Evolutionary conservation across 2,797 vertebrate genomes (phyloP).

Genomic region (Thaleichthys pacificus): DNA sequence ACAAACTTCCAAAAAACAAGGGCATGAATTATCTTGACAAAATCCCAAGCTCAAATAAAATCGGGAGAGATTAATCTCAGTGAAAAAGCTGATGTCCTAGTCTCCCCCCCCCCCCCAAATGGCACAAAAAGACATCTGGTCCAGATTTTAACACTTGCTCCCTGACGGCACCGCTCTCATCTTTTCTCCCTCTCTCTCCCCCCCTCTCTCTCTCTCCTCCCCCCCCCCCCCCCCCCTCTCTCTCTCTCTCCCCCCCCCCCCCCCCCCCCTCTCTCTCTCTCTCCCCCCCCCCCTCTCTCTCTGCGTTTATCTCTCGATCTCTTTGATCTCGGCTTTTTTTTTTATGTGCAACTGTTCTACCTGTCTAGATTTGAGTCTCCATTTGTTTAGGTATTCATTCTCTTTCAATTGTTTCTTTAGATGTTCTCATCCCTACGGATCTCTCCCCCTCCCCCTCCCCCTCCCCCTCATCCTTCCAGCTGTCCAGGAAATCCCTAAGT

Average conservation of each 20-base stretch:
- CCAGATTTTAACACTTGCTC: slow-evolving; percentile 59
- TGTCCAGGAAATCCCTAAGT: slow-evolving; percentile 19
- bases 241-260: slow-evolving; percentile 30
- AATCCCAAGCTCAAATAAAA: slow-evolving; percentile 34
- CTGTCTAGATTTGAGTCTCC: no score
- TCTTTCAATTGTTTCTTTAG: no score
- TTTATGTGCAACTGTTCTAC: not conserved
- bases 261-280: slow-evolving; percentile 7
- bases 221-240: slow-evolving; percentile 11
- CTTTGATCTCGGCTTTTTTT: not conserved
- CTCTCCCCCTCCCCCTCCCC: not conserved
- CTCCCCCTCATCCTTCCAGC: slow-evolving; percentile 22
- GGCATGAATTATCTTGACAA: slow-evolving; percentile 29
- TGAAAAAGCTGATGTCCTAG: slow-evolving; percentile 28
- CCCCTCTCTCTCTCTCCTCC: slow-evolving; percentile 44
- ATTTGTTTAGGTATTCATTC: no score
- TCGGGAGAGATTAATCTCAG: slow-evolving; percentile 39
- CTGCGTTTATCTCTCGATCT: slow-evolving; percentile 8
- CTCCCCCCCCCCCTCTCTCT: slow-evolving; percentile 33
- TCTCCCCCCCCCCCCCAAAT: slow-evolving; percentile 50
- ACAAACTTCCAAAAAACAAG: slow-evolving; percentile 24
- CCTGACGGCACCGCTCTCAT: slow-evolving; percentile 59
- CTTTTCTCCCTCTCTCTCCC: slow-evolving; percentile 30
- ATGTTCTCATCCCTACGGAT: no score
- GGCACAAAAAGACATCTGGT: slow-evolving; percentile 62